Evolutionary conservation across 2,113 vertebrate species (phyloP), one percentile per base, ranked within the genome.

Genomic region (Hippotragus niger): DNA sequence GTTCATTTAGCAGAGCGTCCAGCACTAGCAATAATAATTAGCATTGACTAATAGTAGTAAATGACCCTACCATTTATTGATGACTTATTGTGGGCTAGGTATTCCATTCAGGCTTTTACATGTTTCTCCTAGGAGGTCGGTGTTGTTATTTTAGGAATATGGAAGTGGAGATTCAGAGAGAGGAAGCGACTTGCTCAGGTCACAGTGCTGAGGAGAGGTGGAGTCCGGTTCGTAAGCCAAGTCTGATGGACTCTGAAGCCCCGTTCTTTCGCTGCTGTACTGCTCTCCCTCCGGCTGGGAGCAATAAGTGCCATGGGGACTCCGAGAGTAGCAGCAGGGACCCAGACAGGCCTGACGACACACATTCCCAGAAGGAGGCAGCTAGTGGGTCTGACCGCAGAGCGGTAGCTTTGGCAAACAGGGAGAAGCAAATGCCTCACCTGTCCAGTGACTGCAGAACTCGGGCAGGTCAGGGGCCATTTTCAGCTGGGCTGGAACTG

Each of bases 281-380:
- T 45, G 2, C 2, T 33, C n/a, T 76, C 64, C 40, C 52, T 64
- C 58, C 36, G 23, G 6, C 58, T 29, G 76, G 64, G 53, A 45
- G 62, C 40, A 16, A 36, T 40, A 21, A 50, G 57, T 29, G 3
- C 21, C 2, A 2, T 0, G 0, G 11, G 15, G 43, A 80, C 29
- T n/a, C 55, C 52, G 78, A 36, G 45, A 12, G 45, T 2, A 55
- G 80, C 55, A n/a, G 19, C 5, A 53, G 71, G n/a, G 47, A 47
- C 76, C 27, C 12, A 52, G 45, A 21, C 43, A 74, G 50, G 36
- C 29, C 43, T 31, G 64, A 36, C 3, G 4, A 55, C 74, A 45
- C 10, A 33, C 55, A 60, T 64, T 55, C 81, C 4, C 6, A 62
- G 45, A 36, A 52, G 91, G 82, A 43, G 83, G 76, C 9, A 1